phyloP scores from a whole-genome alignment of 1,140 invertebrate species.

The Hyles vespertilio region DNA sequence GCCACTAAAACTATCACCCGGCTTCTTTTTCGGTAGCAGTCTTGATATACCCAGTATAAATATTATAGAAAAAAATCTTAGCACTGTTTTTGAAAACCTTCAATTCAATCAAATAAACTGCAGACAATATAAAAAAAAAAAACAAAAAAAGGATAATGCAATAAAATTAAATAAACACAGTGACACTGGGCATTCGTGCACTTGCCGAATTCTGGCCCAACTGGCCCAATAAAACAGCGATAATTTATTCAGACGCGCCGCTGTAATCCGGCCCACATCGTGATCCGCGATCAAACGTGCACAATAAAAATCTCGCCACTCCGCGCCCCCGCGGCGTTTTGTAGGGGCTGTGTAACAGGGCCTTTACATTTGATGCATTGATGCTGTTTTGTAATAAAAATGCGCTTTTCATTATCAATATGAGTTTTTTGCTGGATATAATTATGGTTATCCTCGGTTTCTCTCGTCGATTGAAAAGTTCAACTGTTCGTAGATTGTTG shows the following conservation, averaged over 20 bases:
- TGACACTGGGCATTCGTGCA: neutral
- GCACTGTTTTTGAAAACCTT: no score
- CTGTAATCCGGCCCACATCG: conserved; percentile 48
- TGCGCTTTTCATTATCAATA: no score
- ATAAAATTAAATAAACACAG: conserved; percentile 3
- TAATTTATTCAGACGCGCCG: conserved; percentile 56
- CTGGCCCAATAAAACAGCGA: conserved; percentile 48
- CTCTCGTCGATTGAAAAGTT: no score
- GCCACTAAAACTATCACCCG: no score
- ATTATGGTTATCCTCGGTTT: no score
- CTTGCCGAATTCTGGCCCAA: neutral
- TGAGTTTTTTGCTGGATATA: no score
- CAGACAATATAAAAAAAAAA: no score
- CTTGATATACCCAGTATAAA: no score
- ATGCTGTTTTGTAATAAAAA: neutral
- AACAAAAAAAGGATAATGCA: neutral
- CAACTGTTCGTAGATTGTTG: no score
- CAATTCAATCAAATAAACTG: no score
- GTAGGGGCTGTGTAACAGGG: conserved; percentile 22
- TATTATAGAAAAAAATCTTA: no score
- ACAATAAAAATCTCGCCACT: conserved; percentile 61
- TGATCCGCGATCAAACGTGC: conserved; percentile 47
- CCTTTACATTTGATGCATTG: conserved; percentile 14
- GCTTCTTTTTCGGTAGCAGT: no score
- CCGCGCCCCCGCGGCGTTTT: conserved; percentile 25